Base-by-base conservation (phyloP, 53 echinoderm and acorn worm genomes). In the Echinarachnius parma region DNA sequence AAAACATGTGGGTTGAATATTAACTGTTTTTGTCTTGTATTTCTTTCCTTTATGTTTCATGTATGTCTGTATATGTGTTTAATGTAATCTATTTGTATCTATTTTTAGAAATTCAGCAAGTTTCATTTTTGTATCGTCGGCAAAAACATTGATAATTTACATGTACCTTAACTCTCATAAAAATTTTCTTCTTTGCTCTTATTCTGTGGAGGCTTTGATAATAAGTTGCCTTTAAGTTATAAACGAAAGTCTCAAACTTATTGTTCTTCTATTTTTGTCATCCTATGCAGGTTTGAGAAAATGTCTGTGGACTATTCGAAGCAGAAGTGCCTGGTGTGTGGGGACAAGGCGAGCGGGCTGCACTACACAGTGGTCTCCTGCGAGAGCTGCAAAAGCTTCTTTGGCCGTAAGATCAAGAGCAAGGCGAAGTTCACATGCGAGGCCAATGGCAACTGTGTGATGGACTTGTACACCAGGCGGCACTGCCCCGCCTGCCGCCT, bases 341-440 rank as follows among this genome's bases (percentile, higher is more conserved):
- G 90, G 28, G 96, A 96, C 87, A 96, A 96, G 82, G 96, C 96
- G 21, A 96, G 96, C 45, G 96, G 96, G 54, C 87, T 96, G 24
- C 96, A 96, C 62, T 96, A 96, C 84, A 90, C 90, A 3, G 96
- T 96, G 22, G 80, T 96, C 60, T 96, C 96, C 54, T 96, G 96
- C 61, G 96, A 96, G 62, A 91, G 90, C 74, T 96, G 96, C 82
- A 96, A 96, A 62, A 96, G 96, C 48, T 96, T 96, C 85, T 96
- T 96, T 59, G 96, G 96, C 56, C 86, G 96, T 8, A 96, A 96
- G 80, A 96, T 96, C 82, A 96, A 96, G 77, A 96, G 96, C 56
- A 96, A 96, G 50, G 96, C 96, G 36, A 96, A 96, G 78, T 96
- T 96, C 46, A 81, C 87, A 16, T 96, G 96, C 46, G 96, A 96